A percentile compares a stretch with the other conserved stretches of the same genome.
Conservation (phyloP, 1,140 invertebrate species). For the Contarinia nasturtii region DNA sequence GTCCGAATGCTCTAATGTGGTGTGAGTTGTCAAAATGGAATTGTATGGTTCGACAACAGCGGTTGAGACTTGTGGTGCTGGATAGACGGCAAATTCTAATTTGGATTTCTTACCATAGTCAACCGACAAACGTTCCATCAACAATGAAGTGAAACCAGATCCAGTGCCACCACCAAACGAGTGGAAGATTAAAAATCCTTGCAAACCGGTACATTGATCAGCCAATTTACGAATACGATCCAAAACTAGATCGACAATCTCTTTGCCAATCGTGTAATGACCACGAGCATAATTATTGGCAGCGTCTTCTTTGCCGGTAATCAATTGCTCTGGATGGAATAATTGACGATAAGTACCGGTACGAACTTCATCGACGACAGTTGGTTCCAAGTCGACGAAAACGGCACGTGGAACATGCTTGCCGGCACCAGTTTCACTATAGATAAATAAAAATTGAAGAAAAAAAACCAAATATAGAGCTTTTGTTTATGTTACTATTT, state of each 20-base stretch:
- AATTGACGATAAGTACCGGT: conserved; percentile 67
- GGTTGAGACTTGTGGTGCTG: conserved; percentile 73
- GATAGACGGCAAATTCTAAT: conserved; percentile 77
- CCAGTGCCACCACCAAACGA: conserved; percentile 79
- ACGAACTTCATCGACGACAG: conserved; percentile 71
- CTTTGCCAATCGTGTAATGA: conserved; percentile 83
- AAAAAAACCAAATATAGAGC: too few species aligned
- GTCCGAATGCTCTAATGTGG: conserved; percentile 68
- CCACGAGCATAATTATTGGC: conserved; percentile 79
- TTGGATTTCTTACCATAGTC: conserved; percentile 83
- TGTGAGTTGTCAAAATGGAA: conserved; percentile 61
- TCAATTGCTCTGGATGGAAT: conserved; percentile 71
- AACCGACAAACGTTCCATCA: conserved; percentile 76
- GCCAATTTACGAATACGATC: conserved; percentile 62
- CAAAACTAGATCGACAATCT: conserved; percentile 62
- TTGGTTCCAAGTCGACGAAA: conserved; percentile 75
- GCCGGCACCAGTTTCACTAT: conserved; percentile 64
- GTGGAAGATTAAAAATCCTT: conserved; percentile 81
- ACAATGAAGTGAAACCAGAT: conserved; percentile 67
- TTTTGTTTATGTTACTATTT: conserved; percentile 16
- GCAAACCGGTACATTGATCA: conserved; percentile 69
- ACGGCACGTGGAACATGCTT: conserved; percentile 73
- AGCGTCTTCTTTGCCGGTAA: conserved; percentile 74
- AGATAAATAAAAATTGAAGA: conserved; percentile 24
- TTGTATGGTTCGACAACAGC: conserved; percentile 85